phyloP scores from a whole-genome alignment of 2,113 vertebrate genomes.

The Alethe diademata region DNA sequence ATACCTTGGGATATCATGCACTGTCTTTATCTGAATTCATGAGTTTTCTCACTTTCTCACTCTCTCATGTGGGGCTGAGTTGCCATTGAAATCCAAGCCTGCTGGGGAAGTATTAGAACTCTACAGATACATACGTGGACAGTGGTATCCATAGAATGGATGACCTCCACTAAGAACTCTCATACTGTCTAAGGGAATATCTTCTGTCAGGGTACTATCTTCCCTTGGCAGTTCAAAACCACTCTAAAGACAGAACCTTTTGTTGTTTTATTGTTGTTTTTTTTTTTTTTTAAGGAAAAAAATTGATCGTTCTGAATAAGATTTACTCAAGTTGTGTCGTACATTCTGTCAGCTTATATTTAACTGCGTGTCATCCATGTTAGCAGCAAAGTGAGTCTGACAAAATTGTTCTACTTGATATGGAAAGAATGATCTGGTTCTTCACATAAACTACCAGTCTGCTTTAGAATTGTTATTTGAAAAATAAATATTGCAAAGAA shows the following conservation, averaged over 20 bases:
- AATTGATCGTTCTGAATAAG: neutral
- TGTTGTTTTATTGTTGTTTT: neutral
- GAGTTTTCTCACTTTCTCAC: neutral
- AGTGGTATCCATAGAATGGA: neutral
- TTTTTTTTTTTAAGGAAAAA: neutral
- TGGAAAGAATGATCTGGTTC: slow-evolving; percentile 1
- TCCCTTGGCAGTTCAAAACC: neutral
- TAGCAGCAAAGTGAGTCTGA: slow-evolving; percentile 9
- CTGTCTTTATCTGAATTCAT: neutral
- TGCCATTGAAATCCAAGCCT: neutral
- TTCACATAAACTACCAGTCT: neutral
- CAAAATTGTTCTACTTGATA: slow-evolving; percentile 33
- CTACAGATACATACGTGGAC: accelerated
- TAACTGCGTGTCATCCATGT: neutral
- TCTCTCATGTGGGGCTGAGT: neutral
- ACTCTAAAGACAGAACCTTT: neutral
- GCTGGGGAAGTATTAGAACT: neutral
- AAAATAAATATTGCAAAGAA: slow-evolving; percentile 36
- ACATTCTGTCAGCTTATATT: neutral
- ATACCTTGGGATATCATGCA: neutral
- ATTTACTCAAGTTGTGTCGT: neutral
- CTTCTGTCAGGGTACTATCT: neutral
- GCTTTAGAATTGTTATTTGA: neutral
- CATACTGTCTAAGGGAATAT: neutral
- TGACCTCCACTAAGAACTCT: neutral